These are phyloP conservation scores for Molossus molossus DNA, from an alignment of 2,797 vertebrate genomes.

Conservation along the genomic window DNA sequence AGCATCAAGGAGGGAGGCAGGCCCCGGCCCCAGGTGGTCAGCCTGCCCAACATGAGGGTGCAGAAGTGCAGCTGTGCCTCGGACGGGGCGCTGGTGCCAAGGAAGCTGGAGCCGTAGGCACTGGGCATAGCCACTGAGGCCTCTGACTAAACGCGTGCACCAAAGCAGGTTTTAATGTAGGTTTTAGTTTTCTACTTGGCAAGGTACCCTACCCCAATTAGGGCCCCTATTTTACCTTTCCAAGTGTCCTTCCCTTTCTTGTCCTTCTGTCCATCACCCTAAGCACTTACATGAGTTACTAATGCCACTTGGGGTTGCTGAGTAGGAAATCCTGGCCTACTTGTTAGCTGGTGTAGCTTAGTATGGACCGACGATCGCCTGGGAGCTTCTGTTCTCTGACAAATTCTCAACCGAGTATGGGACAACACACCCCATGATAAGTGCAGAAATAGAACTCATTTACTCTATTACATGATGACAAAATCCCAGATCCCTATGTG, in stretches of 20 bases:
- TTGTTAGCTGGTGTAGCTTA: background rate
- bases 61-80: slow-evolving; percentile 80
- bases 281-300: slow-evolving; percentile 78
- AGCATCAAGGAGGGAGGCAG: slow-evolving; percentile 65
- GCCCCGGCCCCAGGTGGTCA: slow-evolving; percentile 79
- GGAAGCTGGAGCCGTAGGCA: slow-evolving; percentile 39
- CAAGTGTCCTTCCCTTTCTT: background rate
- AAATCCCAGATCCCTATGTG: background rate
- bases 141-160: background rate
- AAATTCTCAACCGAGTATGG: background rate
- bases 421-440: background rate
- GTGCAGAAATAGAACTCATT: background rate
- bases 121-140: accelerated
- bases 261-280: background rate
- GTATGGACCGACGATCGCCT: background rate
- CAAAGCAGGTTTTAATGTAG: background rate
- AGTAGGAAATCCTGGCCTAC: background rate
- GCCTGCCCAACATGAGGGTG: slow-evolving; percentile 85
- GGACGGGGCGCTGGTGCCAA: slow-evolving; percentile 60
- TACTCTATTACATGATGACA: background rate
- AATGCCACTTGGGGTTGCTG: background rate
- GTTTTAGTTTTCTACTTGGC: slow-evolving; percentile 42
- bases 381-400: background rate
- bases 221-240: background rate
- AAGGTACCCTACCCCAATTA: background rate